A percentile compares a stretch with the other conserved stretches of the same genome.
Conservation (phyloP, 2,888 invertebrate species). For the Eristalis pertinax region DNA sequence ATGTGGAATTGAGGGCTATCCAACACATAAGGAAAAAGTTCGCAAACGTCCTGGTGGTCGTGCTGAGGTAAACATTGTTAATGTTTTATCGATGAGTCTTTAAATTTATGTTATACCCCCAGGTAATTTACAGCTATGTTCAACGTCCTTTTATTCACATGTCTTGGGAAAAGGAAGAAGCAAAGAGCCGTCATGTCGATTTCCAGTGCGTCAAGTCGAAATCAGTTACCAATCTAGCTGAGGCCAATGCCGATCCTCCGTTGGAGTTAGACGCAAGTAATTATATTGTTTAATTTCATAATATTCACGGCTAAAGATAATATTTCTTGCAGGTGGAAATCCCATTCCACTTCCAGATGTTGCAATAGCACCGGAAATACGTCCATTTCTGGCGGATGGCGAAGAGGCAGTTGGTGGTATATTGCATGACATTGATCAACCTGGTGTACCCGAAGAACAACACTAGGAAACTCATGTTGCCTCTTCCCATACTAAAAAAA, state of each 20-base stretch:
- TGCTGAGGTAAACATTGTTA: slow-evolving; percentile 87
- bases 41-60: slow-evolving; percentile 96
- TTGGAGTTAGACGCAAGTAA: slow-evolving; percentile 80
- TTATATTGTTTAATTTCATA: not conserved
- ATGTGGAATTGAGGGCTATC: slow-evolving; percentile 99
- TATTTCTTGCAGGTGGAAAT: slow-evolving; percentile 77
- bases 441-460: slow-evolving; percentile 66
- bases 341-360: slow-evolving; percentile 78
- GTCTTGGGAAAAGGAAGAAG: slow-evolving; percentile 99
- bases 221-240: slow-evolving; percentile 97
- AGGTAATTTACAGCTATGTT: slow-evolving; percentile 97
- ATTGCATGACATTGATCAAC: slow-evolving; percentile 73
- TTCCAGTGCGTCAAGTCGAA: slow-evolving; percentile 99
- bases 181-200: slow-evolving; percentile 98
- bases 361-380: slow-evolving; percentile 50
- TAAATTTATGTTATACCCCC: not conserved
- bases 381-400: slow-evolving; percentile 54
- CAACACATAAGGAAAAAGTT: slow-evolving; percentile 99
- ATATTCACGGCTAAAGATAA: too few relatives aligned
- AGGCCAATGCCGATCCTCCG: slow-evolving; percentile 95
- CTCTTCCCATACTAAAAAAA: slow-evolving; percentile 41
- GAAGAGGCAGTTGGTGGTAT: slow-evolving; percentile 74
- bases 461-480: slow-evolving; percentile 47
- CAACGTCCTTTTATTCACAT: slow-evolving; percentile 98
- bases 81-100: not conserved